phyloP scores from a whole-genome alignment of 2,888 invertebrate species.

The Nysson spinosus region DNA sequence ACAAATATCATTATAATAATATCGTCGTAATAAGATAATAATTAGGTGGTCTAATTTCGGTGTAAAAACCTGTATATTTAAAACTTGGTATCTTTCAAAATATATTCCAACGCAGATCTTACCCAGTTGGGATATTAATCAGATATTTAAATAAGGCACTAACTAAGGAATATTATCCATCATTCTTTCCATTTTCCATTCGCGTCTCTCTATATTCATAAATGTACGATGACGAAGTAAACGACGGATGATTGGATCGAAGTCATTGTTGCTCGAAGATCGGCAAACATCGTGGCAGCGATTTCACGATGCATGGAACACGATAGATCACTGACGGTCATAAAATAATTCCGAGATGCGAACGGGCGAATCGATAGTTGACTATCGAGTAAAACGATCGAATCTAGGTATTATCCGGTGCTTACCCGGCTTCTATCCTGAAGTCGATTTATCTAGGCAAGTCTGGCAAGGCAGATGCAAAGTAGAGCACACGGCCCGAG shows the following conservation, averaged over 20 bases:
- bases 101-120: too few species aligned
- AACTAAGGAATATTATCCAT: too few species aligned
- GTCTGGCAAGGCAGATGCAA: conserved; percentile 47
- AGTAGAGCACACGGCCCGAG: conserved; percentile 50
- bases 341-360: conserved; percentile 35
- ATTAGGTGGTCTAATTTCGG: too few species aligned
- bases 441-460: conserved; percentile 50
- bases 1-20: too few species aligned
- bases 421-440: conserved; percentile 51
- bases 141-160: too few species aligned
- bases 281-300: conserved; percentile 17
- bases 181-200: too few species aligned
- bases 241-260: not conserved
- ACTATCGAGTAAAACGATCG: conserved; percentile 46
- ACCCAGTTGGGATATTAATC: too few species aligned
- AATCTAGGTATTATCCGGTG: conserved; percentile 53
- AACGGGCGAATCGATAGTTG: conserved; percentile 13
- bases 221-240: too few species aligned
- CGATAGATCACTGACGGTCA: conserved; percentile 26
- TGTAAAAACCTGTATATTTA: too few species aligned
- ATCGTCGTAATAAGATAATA: too few species aligned
- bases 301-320: conserved; percentile 14
- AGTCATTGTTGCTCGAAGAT: conserved; percentile 30
- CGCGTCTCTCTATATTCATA: too few species aligned
- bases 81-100: too few species aligned